Base-by-base conservation (phyloP, 2,113 vertebrate species). In the Mixornis gularis region DNA sequence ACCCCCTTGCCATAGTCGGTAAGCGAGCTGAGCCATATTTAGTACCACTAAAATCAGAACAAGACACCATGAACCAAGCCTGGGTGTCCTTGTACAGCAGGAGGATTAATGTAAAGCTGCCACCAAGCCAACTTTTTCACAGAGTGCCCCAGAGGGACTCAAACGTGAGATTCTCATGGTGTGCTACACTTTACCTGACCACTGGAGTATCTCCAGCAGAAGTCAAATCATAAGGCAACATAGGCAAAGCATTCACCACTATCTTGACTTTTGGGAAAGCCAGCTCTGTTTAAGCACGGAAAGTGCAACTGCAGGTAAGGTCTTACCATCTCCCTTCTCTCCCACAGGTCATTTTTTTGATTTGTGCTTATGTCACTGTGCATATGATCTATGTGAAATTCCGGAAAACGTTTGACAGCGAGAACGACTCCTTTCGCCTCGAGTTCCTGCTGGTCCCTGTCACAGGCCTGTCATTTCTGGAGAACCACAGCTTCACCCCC, bases 361-460 rank as follows among this genome's bases (percentile, higher is more conserved):
- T 97, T 48, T 98, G 99, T 72, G 98, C 99, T 81, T 99, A 99
- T 1, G 29, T 98, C 53, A 99, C 99, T 0, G 98, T 99, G 43
- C 98, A 99, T 77, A 97, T 99, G 97, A 99, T 99, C 97, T 99
- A 99, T 11, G 94, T 98, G 90, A 98, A 98, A 93, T 99, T 99
- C 95, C 97, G 95, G 73, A 99, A 98, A 76, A 97, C 98, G 0
- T 99, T 98, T 15, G 97, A 99, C 94, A 98, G 97, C 0, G 98
- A 98, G 85, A 99, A 98, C 0, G 99, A 99, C 95, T 98, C 99
- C 0, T 99, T 99, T 76, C 98, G 99, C 1, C 96, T 99, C 6
- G 99, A 99, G 96, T 99, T 99, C 91, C 98, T 99, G 76, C 92
- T 99, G 96, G 98, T 99, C 46, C 99, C 99, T 0, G 99, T 99